Conservation (phyloP, 64 coral and sea anemone species). For the Actinia tenebrosa region DNA sequence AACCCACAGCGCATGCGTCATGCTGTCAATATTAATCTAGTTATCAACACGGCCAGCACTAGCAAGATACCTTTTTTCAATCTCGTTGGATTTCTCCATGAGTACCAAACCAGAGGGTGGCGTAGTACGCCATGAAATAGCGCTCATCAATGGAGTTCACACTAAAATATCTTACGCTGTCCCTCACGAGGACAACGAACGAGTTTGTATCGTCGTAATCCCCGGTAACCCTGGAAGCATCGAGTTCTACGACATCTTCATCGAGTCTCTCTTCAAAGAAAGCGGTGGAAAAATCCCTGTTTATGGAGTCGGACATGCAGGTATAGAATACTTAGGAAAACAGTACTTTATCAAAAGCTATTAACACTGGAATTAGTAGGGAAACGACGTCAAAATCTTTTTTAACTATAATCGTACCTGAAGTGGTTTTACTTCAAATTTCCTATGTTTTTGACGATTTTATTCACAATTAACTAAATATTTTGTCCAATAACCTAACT, state of each 20-base stretch:
- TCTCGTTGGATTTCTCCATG: slow-evolving; percentile 3
- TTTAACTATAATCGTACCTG: background rate
- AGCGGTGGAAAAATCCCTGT: slow-evolving; percentile 47
- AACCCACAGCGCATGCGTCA: background rate
- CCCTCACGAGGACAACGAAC: slow-evolving; percentile 21
- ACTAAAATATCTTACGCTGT: slow-evolving; percentile 52
- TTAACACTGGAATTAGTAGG: background rate
- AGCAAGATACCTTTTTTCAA: background rate
- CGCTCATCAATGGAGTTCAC: slow-evolving; percentile 47
- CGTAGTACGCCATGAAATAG: slow-evolving; percentile 57
- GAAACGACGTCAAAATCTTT: background rate
- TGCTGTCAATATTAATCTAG: background rate
- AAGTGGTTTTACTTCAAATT: background rate
- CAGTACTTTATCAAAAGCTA: background rate
- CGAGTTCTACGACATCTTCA: slow-evolving; percentile 55
- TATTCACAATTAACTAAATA: background rate
- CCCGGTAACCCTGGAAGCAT: slow-evolving; percentile 46
- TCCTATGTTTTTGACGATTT: background rate
- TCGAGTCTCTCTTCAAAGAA: slow-evolving; percentile 47
- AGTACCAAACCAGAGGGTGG: background rate
- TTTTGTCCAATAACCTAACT: too few relatives aligned
- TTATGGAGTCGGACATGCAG: slow-evolving; percentile 51
- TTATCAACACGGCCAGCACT: background rate
- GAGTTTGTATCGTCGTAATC: slow-evolving; percentile 41
- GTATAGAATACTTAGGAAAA: slow-evolving; percentile 14